Percentiles rank a stretch among this genome's conserved stretches.
Evolutionary conservation across 2,888 invertebrate species (phyloP).

Genomic region (Siphlonurus alternatus): DNA sequence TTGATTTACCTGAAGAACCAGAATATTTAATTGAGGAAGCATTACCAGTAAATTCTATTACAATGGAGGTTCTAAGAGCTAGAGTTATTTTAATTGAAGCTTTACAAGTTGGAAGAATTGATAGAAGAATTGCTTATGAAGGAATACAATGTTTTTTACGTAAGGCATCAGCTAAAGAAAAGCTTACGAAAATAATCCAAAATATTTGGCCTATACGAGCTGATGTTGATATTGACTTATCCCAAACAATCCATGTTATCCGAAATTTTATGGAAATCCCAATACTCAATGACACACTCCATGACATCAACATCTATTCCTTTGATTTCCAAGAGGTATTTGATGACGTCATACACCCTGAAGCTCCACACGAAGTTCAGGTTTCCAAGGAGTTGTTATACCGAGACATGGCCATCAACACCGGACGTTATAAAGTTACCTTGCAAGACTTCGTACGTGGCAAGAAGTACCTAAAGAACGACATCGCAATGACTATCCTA

Average conservation of each 20-base stretch:
- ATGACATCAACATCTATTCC: background rate
- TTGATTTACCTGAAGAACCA: background rate
- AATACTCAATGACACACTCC: too few species aligned
- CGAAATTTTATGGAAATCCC: background rate
- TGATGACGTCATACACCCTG: background rate
- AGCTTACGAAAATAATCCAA: background rate
- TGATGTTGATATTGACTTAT: background rate
- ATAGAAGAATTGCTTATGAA: background rate
- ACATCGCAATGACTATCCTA: background rate
- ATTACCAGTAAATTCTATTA: background rate
- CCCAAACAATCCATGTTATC: background rate
- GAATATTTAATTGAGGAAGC: background rate
- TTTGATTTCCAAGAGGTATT: background rate
- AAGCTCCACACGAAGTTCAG: background rate
- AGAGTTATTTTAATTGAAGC: background rate
- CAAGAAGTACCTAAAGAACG: background rate
- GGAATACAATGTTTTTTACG: background rate
- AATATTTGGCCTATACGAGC: background rate
- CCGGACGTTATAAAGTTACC: background rate
- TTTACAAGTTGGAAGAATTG: background rate
- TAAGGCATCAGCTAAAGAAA: background rate
- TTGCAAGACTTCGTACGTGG: background rate
- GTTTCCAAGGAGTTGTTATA: background rate
- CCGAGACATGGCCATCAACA: background rate
- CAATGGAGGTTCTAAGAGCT: background rate